Percentiles rank a stretch among this genome's conserved stretches.
These are phyloP conservation scores for Novumbra hubbsi DNA, from an alignment of 2,797 vertebrate species.

Conservation along the genomic window DNA sequence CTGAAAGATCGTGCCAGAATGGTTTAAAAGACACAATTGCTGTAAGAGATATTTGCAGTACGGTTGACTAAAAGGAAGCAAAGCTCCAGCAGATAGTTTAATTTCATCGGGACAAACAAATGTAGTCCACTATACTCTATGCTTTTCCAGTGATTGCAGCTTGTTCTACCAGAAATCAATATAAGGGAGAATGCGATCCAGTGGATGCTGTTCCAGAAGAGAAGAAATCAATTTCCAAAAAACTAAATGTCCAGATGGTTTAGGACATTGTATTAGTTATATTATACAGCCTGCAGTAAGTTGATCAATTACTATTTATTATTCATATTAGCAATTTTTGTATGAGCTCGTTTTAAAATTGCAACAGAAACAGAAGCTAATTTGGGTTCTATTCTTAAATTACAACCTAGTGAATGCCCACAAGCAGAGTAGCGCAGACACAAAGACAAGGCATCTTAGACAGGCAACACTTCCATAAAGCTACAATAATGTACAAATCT, in stretches of 20 bases:
- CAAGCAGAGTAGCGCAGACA: not conserved
- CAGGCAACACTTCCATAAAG: not conserved
- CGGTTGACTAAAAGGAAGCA: constrained; percentile 35
- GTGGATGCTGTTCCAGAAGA: constrained; percentile 21
- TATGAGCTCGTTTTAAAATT: not conserved
- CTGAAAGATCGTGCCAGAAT: too few relatives aligned
- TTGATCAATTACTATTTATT: constrained; percentile 6
- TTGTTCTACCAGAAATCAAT: constrained; percentile 24
- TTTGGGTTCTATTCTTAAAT: not conserved
- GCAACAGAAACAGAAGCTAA: not conserved
- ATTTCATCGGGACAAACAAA: constrained; percentile 36
- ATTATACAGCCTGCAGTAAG: constrained; percentile 14
- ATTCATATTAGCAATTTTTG: not conserved
- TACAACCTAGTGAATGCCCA: not conserved
- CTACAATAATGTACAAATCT: not conserved
- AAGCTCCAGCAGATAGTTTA: constrained; percentile 23
- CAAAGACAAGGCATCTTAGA: not conserved
- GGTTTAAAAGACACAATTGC: constrained; percentile 20
- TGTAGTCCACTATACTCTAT: constrained; percentile 26
- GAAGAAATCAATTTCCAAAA: constrained; percentile 28
- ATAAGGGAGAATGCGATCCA: constrained; percentile 21
- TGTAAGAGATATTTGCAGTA: constrained; percentile 31
- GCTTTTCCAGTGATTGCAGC: constrained; percentile 24
- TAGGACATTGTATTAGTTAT: constrained; percentile 7
- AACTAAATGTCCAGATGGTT: not conserved